These are phyloP conservation scores for Apocrypta bakeri DNA, from an alignment of 1,140 invertebrate genomes.

Conservation along the genomic window DNA sequence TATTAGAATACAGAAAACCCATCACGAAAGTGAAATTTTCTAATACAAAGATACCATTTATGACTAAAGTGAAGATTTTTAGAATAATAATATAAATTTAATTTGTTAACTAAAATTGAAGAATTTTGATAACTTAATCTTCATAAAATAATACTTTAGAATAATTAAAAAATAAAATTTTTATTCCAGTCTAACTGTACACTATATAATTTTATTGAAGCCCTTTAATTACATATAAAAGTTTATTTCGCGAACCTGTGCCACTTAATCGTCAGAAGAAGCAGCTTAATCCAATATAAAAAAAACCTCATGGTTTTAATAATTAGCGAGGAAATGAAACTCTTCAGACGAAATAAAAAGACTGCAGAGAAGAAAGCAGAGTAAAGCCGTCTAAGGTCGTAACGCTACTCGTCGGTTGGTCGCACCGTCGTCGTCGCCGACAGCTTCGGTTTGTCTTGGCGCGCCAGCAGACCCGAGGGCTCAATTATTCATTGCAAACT, in stretches of 20 bases:
- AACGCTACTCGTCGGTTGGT: conserved; percentile 19
- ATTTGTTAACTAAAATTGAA: too few relatives aligned
- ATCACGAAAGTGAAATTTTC: too few relatives aligned
- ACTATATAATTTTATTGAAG: too few relatives aligned
- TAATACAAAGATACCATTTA: too few relatives aligned
- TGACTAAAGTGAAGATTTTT: too few relatives aligned
- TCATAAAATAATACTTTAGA: too few relatives aligned
- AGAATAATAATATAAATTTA: too few relatives aligned
- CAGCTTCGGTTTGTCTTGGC: conserved; percentile 52
- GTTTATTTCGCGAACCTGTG: neutral
- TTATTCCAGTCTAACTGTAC: too few relatives aligned
- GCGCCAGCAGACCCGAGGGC: conserved; percentile 48
- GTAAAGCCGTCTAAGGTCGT: conserved; percentile 38
- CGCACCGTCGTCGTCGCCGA: conserved; percentile 11
- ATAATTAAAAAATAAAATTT: too few relatives aligned
- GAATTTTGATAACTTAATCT: too few relatives aligned
- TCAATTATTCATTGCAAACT: conserved; percentile 60
- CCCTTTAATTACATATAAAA: too few relatives aligned
- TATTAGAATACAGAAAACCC: too few relatives aligned
- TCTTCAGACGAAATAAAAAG: conserved; percentile 4
- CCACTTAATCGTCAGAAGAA: neutral
- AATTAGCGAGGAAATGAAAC: conserved; percentile 26
- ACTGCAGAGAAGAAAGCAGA: neutral
- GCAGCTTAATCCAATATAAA: neutral
- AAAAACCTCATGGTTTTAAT: neutral